Conservation (phyloP, 2,113 vertebrate genomes). For the Saiga tatarica region DNA sequence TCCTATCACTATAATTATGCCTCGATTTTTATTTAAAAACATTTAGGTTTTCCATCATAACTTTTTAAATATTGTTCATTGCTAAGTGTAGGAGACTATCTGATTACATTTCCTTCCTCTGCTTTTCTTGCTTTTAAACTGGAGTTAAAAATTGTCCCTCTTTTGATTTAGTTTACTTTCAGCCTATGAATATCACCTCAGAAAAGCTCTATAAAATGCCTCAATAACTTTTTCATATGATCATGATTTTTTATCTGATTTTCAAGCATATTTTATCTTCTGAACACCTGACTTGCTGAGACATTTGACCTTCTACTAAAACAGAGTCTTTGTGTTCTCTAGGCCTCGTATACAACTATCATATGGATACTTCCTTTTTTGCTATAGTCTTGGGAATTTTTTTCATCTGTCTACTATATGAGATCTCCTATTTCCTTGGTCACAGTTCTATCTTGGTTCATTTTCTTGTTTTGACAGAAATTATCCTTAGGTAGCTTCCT, state of each 20-base stretch:
- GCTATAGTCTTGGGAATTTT: neutral
- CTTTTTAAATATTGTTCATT: constrained; percentile 39
- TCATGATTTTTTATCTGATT: neutral
- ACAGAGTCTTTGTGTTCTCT: neutral
- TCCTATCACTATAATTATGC: neutral
- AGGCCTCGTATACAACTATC: neutral
- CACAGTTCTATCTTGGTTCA: neutral
- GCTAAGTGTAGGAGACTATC: constrained; percentile 2
- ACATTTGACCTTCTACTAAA: neutral
- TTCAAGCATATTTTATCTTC: neutral
- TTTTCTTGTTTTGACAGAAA: constrained; percentile 16
- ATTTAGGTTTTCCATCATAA: neutral
- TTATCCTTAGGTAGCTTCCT: neutral
- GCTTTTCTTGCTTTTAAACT: neutral
- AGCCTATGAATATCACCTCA: neutral
- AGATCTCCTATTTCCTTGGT: neutral
- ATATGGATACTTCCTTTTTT: neutral
- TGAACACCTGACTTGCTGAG: neutral
- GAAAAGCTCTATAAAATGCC: neutral
- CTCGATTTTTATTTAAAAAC: neutral
- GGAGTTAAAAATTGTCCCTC: constrained; percentile 2
- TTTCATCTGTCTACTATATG: neutral
- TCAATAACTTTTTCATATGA: neutral
- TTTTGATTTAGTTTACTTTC: constrained; percentile 31
- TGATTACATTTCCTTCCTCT: constrained; percentile 35